Base-by-base conservation (phyloP, 2,113 vertebrate genomes). In the Scalopus aquaticus region DNA sequence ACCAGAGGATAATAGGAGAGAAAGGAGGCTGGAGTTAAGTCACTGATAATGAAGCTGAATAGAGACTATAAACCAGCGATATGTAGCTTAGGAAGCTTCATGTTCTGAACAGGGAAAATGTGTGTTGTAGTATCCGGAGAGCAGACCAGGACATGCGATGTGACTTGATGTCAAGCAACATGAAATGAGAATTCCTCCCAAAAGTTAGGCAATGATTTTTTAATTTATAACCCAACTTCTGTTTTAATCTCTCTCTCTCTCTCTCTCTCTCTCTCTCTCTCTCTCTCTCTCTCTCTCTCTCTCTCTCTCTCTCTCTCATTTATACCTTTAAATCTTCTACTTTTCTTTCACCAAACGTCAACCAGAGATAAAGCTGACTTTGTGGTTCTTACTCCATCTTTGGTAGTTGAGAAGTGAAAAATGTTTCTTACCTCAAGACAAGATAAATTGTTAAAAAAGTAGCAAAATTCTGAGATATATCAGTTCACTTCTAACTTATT, bases 31-130 rank as follows among this genome's bases (percentile, higher is more conserved):
- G 32, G 22, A 35, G 2, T 42, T 2, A 24, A 77, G 42, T 22
- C 56, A 49, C 6, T 32, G 54, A 39, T 19, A 32, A 30, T 7
- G 28, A 87, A 49, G 4, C 26, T 37, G 9, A 37, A 16, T 9
- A 7, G 44, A 11, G 24, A 46, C 15, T 6, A 12, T 72, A 51
- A 19, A 32, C 7, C 11, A 32, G 12, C 72, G 30, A 39, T 20
- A 30, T 6, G 10, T 1, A 51, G 13, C 24, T 28, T 9, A 64
- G 30, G 16, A 16, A 70, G 9, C 20, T 20, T 19, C 3, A 26
- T 1, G 0, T 37, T 10, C 10, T 35, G 19, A 62, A 9, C 5
- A 26, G 10, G 20, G 7, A 2, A 28, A 3, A 2, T 0, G 4
- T 4, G 6, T 24, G 6, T 24, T 2, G 4, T 42, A 37, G n/a